Evolutionary conservation across 2,888 invertebrate species (phyloP).

Genomic region (Eupithecia tripunctaria): DNA sequence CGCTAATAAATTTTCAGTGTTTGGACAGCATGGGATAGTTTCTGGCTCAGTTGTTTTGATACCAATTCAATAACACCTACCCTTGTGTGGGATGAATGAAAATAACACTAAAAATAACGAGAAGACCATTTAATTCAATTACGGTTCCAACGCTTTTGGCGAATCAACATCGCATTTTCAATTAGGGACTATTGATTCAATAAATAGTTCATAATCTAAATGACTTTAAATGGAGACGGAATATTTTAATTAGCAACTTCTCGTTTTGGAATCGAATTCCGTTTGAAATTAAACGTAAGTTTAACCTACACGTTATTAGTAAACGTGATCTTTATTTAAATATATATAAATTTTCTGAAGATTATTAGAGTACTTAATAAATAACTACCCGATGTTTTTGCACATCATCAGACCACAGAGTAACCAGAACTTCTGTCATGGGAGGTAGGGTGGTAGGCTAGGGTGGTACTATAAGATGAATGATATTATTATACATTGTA

Average conservation of each 20-base stretch:
- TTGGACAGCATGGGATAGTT: conserved; percentile 1
- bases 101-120: conserved; percentile 2
- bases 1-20: conserved; percentile 5
- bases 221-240: neutral
- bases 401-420: too few relatives aligned
- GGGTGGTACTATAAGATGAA: neutral
- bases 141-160: neutral
- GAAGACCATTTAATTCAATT: conserved; percentile 10
- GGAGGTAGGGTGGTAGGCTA: too few relatives aligned
- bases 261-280: neutral
- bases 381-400: too few relatives aligned
- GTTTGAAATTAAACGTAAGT: neutral
- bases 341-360: too few relatives aligned
- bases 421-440: too few relatives aligned
- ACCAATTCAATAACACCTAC: neutral
- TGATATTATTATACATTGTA: neutral
- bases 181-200: neutral
- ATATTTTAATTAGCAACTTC: neutral
- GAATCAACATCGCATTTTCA: neutral
- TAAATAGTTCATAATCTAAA: neutral
- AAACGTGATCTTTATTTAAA: neutral
- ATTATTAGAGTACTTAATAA: too few relatives aligned
- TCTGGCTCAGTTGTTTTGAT: neutral
- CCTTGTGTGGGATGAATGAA: neutral
- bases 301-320: neutral